Conservation (phyloP, 1,140 invertebrate genomes). For the Lethocerus indicus region DNA sequence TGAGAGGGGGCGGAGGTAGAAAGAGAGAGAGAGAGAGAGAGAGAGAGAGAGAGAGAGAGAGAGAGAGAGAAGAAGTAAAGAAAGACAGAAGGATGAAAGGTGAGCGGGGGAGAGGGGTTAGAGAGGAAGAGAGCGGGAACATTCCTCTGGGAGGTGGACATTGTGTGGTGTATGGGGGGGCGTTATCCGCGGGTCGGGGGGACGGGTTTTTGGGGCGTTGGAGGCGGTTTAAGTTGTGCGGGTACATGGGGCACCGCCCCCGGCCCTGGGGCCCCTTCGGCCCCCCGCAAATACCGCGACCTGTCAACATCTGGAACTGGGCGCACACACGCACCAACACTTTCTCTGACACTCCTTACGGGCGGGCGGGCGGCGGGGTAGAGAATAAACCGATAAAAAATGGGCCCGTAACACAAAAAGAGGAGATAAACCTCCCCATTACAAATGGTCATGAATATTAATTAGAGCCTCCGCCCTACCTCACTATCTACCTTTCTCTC, state of each 20-base stretch:
- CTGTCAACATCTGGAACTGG: too few species aligned
- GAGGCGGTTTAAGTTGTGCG: too few species aligned
- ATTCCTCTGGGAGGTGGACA: neutral
- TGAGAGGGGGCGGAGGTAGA: too few species aligned
- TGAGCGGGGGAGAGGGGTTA: neutral
- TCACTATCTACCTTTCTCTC: neutral
- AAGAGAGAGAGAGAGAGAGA: constrained; percentile 2
- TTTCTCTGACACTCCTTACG: neutral
- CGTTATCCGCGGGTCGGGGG: neutral
- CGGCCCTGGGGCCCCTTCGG: too few species aligned
- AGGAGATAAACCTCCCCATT: constrained; percentile 9
- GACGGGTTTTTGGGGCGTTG: too few species aligned
- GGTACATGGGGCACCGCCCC: too few species aligned
- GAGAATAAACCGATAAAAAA: neutral
- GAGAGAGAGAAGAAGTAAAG: neutral
- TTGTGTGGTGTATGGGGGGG: neutral
- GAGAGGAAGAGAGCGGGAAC: neutral
- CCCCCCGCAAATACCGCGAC: too few species aligned
- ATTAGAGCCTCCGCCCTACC: neutral
- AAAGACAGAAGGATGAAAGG: neutral
- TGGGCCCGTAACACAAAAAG: constrained; percentile 3
- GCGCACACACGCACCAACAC: too few species aligned
- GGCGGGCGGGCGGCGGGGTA: neutral
- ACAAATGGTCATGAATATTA: constrained; percentile 11
- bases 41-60: neutral